Evolutionary conservation across 2,888 invertebrate species (phyloP).

Genomic region (Aricia artaxerxes): DNA sequence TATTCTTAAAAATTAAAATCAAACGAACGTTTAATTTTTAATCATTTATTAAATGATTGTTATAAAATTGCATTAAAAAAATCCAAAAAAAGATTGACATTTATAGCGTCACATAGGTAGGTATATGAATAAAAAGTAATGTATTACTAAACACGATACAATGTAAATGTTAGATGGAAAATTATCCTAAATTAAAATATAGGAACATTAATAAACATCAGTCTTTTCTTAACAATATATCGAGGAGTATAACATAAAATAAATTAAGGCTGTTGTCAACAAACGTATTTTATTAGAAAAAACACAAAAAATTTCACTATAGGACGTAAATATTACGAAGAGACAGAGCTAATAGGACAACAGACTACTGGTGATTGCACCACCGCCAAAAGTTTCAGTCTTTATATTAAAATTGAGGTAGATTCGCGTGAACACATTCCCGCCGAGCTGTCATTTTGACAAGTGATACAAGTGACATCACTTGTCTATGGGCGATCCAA

Average conservation of each 20-base stretch:
- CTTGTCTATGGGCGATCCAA: slow-evolving; percentile 1
- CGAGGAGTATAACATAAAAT: slow-evolving; percentile 71
- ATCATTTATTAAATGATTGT: slow-evolving; percentile 77
- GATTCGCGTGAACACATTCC: slow-evolving; percentile 58
- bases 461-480: neutral
- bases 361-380: slow-evolving; percentile 74
- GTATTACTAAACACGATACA: slow-evolving; percentile 61
- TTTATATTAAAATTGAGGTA: slow-evolving; percentile 73
- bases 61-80: slow-evolving; percentile 80
- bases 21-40: slow-evolving; percentile 70
- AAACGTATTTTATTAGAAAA: slow-evolving; percentile 34
- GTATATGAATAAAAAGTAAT: slow-evolving; percentile 71
- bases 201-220: slow-evolving; percentile 79
- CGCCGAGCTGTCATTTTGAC: slow-evolving; percentile 40
- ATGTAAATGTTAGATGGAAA: slow-evolving; percentile 63
- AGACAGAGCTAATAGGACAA: slow-evolving; percentile 63
- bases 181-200: slow-evolving; percentile 79
- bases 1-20: slow-evolving; percentile 44
- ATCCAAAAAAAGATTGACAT: slow-evolving; percentile 77
- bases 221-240: slow-evolving; percentile 72
- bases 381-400: slow-evolving; percentile 74
- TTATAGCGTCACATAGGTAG: slow-evolving; percentile 78
- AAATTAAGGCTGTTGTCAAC: slow-evolving; percentile 70
- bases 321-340: slow-evolving; percentile 44
- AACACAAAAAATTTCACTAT: slow-evolving; percentile 36